A percentile compares a stretch with the other conserved stretches of the same genome.
These are phyloP conservation scores for Formica aserva DNA, from an alignment of 2,888 invertebrate genomes.

Conservation along the genomic window DNA sequence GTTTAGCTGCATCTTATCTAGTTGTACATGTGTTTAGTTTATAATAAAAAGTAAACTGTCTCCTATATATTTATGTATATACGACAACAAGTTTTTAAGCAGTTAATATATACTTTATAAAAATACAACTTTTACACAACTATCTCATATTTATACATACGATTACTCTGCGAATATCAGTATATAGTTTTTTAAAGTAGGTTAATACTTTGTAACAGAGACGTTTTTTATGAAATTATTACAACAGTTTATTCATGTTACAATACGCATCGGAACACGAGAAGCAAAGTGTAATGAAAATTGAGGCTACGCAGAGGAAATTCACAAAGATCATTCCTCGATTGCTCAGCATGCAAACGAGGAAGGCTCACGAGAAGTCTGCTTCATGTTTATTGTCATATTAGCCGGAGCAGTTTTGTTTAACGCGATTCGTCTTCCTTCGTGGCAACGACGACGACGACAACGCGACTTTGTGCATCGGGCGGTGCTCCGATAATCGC, in stretches of 20 bases:
- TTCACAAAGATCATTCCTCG: not conserved
- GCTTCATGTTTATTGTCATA: not conserved
- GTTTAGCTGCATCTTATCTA: not conserved
- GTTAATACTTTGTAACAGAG: not conserved
- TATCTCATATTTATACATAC: constrained; percentile 4
- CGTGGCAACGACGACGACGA: constrained; percentile 21
- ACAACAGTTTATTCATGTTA: not conserved
- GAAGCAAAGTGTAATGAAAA: not conserved
- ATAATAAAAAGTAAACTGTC: not conserved
- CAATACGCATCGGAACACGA: not conserved
- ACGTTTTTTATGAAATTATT: not conserved
- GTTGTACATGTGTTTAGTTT: not conserved
- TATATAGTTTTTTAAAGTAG: constrained; percentile 16
- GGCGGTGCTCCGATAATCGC: not conserved
- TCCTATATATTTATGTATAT: not conserved
- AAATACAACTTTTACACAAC: not conserved
- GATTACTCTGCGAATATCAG: not conserved
- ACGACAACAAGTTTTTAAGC: not conserved
- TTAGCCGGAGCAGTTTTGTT: not conserved
- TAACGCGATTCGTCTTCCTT: constrained; percentile 18
- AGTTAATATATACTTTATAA: constrained; percentile 12
- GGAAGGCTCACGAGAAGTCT: not conserved
- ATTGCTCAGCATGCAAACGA: not conserved
- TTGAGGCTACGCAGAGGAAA: not conserved
- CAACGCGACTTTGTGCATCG: not conserved